phyloP scores from a whole-genome alignment of 2,888 invertebrate species.

The Lamproptera curius region DNA sequence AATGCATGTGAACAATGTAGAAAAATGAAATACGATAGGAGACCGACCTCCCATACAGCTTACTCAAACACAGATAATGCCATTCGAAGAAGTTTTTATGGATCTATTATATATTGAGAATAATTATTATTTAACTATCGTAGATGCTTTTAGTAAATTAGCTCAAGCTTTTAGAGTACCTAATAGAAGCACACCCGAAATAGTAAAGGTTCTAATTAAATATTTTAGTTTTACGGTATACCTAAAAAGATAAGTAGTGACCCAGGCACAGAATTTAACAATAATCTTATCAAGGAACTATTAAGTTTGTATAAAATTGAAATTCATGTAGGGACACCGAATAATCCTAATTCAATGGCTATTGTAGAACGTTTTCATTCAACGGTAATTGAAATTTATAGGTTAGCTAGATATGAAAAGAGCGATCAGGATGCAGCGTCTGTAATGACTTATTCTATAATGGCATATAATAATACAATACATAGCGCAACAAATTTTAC shows the following conservation, averaged over 20 bases:
- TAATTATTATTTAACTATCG: neutral
- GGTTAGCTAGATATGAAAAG: conserved; percentile 22
- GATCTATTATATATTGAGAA: neutral
- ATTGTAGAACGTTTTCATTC: conserved; percentile 18
- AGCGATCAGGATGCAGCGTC: conserved; percentile 13
- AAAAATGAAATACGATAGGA: conserved; percentile 25
- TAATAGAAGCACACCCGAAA: conserved; percentile 3
- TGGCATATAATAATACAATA: conserved; percentile 22
- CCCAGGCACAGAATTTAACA: conserved; percentile 35
- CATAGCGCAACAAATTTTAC: conserved; percentile 10
- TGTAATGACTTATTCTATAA: conserved; percentile 22
- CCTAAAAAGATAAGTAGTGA: conserved; percentile 29
- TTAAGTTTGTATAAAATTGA: conserved; percentile 27
- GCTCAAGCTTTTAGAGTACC: neutral
- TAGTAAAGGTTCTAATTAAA: conserved; percentile 22
- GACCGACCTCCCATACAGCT: conserved; percentile 13
- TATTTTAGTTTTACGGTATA: conserved; percentile 27
- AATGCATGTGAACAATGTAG: conserved; percentile 30
- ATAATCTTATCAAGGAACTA: conserved; percentile 11
- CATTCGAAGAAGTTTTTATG: neutral
- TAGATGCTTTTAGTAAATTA: neutral
- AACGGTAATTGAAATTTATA: conserved; percentile 15
- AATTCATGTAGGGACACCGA: conserved; percentile 28
- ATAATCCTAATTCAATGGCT: conserved; percentile 14
- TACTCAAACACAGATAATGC: neutral